These are phyloP conservation scores for Holacanthus passer DNA, from an alignment of 2,113 vertebrate species.

Conservation along the genomic window DNA sequence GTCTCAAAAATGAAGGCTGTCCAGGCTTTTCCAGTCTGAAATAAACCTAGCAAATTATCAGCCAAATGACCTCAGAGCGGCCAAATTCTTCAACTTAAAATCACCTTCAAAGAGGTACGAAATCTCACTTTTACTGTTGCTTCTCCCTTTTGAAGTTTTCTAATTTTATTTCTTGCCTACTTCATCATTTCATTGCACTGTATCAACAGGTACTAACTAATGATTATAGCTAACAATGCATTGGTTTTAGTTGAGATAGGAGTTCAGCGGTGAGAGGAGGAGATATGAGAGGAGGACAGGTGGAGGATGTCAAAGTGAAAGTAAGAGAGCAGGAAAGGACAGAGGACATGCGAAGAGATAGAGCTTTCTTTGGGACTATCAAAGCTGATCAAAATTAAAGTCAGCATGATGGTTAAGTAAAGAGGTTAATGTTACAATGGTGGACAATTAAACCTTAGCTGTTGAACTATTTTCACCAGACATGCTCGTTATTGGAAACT, in stretches of 20 bases:
- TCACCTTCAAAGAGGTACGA: background rate
- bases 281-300: background rate
- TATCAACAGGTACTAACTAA: conserved; percentile 2
- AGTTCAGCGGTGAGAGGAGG: background rate
- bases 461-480: conserved; percentile 35
- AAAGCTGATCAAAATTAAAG: conserved; percentile 52
- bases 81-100: background rate
- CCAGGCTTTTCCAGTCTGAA: background rate
- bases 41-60: background rate
- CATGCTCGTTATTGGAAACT: conserved; percentile 27
- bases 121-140: background rate
- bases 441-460: conserved; percentile 46
- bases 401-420: conserved; percentile 42
- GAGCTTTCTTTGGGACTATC: conserved; percentile 11
- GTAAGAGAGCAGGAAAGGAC: background rate
- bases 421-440: conserved; percentile 48
- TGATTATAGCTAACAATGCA: background rate
- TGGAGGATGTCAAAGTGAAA: background rate
- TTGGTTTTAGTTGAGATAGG: background rate
- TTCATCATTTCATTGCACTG: background rate
- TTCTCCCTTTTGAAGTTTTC: background rate
- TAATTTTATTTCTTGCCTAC: background rate
- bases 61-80: background rate
- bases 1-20: background rate
- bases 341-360: conserved; percentile 1